Percentiles rank a stretch among this genome's conserved stretches.
These are phyloP conservation scores for Catharus fuscescens DNA, from an alignment of 2,113 vertebrate species.

Conservation along the genomic window DNA sequence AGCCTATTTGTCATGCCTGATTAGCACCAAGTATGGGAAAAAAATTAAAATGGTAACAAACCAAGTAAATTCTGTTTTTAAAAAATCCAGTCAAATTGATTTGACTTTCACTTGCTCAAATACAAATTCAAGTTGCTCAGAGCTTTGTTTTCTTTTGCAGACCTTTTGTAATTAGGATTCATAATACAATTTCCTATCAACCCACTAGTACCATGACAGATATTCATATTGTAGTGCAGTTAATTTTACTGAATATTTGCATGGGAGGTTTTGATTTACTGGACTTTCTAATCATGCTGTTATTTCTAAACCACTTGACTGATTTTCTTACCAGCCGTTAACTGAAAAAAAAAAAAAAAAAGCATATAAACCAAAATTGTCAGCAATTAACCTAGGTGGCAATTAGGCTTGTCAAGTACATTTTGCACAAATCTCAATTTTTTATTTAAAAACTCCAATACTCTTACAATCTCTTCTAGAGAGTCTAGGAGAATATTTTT, in stretches of 20 bases:
- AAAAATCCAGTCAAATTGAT: conserved; percentile 10
- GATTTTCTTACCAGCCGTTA: neutral
- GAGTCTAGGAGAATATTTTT: neutral
- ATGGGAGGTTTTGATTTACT: neutral
- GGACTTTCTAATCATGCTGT: neutral
- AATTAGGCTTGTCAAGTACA: neutral
- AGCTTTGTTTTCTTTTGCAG: neutral
- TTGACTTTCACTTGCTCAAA: conserved; percentile 41
- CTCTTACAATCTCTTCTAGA: neutral
- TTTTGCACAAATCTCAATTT: neutral
- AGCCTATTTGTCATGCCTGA: conserved; percentile 73
- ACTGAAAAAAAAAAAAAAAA: neutral
- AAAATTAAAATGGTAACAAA: conserved; percentile 63
- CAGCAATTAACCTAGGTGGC: neutral
- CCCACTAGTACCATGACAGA: neutral
- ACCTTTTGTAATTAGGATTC: neutral
- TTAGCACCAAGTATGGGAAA: conserved; percentile 66
- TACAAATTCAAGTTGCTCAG: neutral
- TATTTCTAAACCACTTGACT: neutral
- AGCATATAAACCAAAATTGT: neutral
- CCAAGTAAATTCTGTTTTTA: conserved; percentile 15
- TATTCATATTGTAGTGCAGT: neutral
- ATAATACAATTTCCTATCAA: neutral
- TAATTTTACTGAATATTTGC: neutral
- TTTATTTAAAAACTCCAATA: neutral